Evolutionary conservation across 1,140 invertebrate species (phyloP), one percentile per base, ranked within the genome.

Genomic region (Calliopsis andreniformis): DNA sequence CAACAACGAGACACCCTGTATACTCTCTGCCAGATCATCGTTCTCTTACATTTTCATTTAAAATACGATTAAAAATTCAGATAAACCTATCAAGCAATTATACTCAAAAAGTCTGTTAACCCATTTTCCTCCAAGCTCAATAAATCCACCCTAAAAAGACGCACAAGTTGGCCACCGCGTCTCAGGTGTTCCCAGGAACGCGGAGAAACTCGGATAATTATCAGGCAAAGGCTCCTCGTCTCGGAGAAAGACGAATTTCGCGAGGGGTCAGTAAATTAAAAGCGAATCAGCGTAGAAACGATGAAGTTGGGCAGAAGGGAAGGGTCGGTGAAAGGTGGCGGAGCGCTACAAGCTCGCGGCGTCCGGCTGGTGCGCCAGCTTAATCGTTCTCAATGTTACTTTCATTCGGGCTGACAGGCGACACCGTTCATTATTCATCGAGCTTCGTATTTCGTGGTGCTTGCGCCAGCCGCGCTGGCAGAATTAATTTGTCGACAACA

Each of bases 401-500:
- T 78, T 79, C 81, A 66, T 78, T 63, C 78, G 42, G 39, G 23
- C 47, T 78, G 80, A 68, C 80, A 72, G 63, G 32, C 72, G 66
- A 73, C 58, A 62, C 59, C 56, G 75, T 83, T 83, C 68, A 69
- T 83, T 83, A 83, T 83, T 82, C 80, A 82, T 75, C 62, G 58
- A 64, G 49, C 47, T 58, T 62, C 76, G 76, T 45, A 69, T 77
- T 64, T 61, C 66, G 53, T 7, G 62, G 49, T 30, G 49, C 67
- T 56, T 25, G 53, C 49, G 28, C 35, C 72, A 56, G 51, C 53
- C 43, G 45, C 7, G 28, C 58, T 61, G 78, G 47, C 61, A 49
- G 61, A 82, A 83, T 83, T 79, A 82, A 83, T 83, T 83, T 73
- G 70, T 71, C 80, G 80, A 79, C 76, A 75, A 32, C 43, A 42